Percentiles rank a stretch among this genome's conserved stretches.
Evolutionary conservation across 2,797 vertebrate species (phyloP).

Genomic region (Nannoperca obscura): DNA sequence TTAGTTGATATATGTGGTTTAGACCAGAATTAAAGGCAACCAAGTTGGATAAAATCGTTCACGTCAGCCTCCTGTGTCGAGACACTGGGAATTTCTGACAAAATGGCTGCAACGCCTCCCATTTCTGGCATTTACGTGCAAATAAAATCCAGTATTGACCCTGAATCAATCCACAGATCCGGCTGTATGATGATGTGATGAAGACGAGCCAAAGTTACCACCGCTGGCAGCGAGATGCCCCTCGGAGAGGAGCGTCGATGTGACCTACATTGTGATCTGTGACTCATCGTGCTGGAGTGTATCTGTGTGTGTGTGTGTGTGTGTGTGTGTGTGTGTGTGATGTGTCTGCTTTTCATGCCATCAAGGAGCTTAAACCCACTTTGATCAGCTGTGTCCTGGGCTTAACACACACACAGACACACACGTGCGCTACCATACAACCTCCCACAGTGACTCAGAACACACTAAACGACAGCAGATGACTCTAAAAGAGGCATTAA

Average conservation of each 20-base stretch:
- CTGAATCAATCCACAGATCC: no score
- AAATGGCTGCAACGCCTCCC: no score
- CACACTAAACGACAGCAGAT: neutral
- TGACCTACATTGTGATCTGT: slow-evolving; percentile 63
- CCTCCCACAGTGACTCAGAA: slow-evolving; percentile 11
- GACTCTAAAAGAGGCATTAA: neutral
- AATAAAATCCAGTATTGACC: neutral
- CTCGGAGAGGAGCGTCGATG: neutral
- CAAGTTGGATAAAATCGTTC: no score
- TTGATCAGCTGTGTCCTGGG: slow-evolving; percentile 47
- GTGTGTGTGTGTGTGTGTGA: slow-evolving; percentile 20
- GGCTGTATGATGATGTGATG: neutral
- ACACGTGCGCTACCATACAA: neutral
- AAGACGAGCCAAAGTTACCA: neutral
- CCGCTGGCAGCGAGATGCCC: slow-evolving; percentile 1
- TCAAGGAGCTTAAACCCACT: slow-evolving; percentile 46
- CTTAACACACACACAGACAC: slow-evolving; percentile 22
- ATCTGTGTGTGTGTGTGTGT: slow-evolving; percentile 1
- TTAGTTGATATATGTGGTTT: no score
- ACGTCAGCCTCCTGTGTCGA: no score
- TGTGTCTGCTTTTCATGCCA: slow-evolving; percentile 20
- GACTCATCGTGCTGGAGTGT: slow-evolving; percentile 63
- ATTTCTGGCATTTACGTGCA: no score
- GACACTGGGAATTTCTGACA: no score
- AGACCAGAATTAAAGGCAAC: no score